Conservation (phyloP, 2,797 vertebrate species). For the Semotilus atromaculatus region DNA sequence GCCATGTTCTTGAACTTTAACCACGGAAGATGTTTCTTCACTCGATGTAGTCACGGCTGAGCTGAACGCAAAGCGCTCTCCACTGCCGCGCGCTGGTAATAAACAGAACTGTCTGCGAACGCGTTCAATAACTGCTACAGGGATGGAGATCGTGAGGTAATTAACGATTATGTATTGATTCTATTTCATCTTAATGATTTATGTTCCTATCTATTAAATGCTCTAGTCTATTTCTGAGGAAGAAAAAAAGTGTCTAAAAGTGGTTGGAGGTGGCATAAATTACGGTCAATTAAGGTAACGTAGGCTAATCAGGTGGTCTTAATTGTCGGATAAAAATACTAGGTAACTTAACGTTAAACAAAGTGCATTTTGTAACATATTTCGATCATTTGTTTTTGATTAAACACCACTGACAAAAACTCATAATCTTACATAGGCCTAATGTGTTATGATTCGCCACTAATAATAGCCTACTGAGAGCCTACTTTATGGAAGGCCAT, state of each 20-base stretch:
- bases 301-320: background rate
- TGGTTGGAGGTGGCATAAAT: background rate
- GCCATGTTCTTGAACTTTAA: conserved; percentile 58
- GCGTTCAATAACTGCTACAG: background rate
- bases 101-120: background rate
- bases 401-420: background rate
- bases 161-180: no score
- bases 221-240: background rate
- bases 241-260: background rate
- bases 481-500: no score
- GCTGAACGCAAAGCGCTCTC: background rate
- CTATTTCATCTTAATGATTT: background rate
- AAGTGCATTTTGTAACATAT: no score
- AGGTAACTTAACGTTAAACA: background rate
- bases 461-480: background rate
- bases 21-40: conserved; percentile 47
- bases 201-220: background rate
- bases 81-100: background rate
- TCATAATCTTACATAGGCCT: background rate
- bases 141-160: background rate
- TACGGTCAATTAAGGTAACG: background rate
- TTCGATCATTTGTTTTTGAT: background rate
- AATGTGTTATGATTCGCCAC: no score
- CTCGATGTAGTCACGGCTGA: background rate
- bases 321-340: background rate